Evolutionary conservation across 2,888 invertebrate species (phyloP).

Genomic region (Tinea trinotella): DNA sequence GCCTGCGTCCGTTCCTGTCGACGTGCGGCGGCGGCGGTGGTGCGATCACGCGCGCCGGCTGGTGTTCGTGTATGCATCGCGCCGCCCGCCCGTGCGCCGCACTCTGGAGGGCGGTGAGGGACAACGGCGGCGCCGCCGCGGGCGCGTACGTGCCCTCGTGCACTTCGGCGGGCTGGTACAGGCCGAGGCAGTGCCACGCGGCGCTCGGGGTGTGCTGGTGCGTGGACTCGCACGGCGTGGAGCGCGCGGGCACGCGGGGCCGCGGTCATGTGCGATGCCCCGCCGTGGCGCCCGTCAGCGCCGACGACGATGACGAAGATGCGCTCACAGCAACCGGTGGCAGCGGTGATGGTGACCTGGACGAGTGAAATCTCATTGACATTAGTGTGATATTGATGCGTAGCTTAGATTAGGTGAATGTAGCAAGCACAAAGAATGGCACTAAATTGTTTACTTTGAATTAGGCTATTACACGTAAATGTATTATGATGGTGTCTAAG

Average conservation of each 20-base stretch:
- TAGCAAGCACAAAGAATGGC: no score
- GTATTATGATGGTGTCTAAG: no score
- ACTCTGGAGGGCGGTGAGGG: conserved; percentile 76
- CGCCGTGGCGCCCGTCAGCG: conserved; percentile 70
- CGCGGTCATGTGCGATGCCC: conserved; percentile 66
- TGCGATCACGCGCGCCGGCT: conserved; percentile 83
- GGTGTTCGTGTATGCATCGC: conserved; percentile 87
- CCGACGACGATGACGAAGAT: conserved; percentile 83
- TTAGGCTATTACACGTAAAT: no score
- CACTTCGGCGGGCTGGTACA: conserved; percentile 81
- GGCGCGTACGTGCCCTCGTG: conserved; percentile 81
- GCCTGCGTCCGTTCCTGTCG: conserved; percentile 72
- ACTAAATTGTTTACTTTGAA: no score
- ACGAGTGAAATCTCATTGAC: no score
- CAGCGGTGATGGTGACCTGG: conserved; percentile 26
- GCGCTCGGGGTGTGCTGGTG: conserved; percentile 94
- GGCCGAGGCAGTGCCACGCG: conserved; percentile 88
- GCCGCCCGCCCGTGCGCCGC: conserved; percentile 87
- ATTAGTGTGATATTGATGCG: no score
- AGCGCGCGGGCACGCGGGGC: conserved; percentile 87
- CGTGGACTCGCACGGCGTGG: conserved; percentile 92
- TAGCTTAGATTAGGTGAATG: no score
- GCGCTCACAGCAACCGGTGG: no score
- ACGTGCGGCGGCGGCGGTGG: conserved; percentile 54
- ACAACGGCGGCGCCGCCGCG: conserved; percentile 42